Evolutionary conservation across 2,888 invertebrate genomes (phyloP).

Genomic region (Baronia brevicornis): DNA sequence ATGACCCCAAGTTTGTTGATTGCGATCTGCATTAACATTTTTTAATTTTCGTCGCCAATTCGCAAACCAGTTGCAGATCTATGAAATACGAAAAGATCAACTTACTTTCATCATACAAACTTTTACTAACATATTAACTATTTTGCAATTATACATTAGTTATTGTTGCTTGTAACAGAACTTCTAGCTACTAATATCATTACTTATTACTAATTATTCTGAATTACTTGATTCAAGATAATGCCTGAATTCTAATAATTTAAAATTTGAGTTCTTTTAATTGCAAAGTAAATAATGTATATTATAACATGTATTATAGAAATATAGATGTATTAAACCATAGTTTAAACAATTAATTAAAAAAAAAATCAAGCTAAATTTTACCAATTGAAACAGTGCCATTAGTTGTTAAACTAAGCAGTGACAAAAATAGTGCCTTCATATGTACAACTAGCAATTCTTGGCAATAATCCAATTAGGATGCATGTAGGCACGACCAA

Average conservation of each 20-base stretch:
- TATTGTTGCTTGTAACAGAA: too few relatives aligned
- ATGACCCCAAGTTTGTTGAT: constrained; percentile 83
- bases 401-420: constrained; percentile 50
- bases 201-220: too few relatives aligned
- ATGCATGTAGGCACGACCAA: constrained; percentile 60
- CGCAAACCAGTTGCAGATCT: constrained; percentile 90
- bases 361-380: constrained; percentile 1
- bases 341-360: too few relatives aligned
- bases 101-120: too few relatives aligned
- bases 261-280: background rate
- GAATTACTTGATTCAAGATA: too few relatives aligned
- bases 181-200: too few relatives aligned
- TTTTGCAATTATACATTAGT: too few relatives aligned
- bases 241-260: too few relatives aligned
- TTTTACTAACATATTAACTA: constrained; percentile 2
- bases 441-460: constrained; percentile 69
- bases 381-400: constrained; percentile 15
- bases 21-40: constrained; percentile 81
- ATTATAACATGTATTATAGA: too few relatives aligned
- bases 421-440: constrained; percentile 72
- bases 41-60: constrained; percentile 87
- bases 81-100: constrained; percentile 26
- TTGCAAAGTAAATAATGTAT: background rate
- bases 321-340: too few relatives aligned
- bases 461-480: constrained; percentile 68